Conservation (phyloP, 2,113 vertebrate species). For the Solea solea region DNA sequence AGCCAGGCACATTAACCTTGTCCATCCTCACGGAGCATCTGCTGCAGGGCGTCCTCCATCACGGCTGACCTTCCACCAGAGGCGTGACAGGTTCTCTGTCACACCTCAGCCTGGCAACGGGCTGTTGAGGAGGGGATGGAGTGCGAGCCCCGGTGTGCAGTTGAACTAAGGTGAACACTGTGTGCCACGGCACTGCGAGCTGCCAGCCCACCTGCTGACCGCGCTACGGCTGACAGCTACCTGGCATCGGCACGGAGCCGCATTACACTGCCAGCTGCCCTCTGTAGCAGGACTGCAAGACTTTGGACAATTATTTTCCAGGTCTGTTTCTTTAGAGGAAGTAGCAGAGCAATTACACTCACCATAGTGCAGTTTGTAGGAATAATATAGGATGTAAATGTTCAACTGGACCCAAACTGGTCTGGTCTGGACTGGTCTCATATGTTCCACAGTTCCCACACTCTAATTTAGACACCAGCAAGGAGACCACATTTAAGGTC, state of each 20-base stretch:
- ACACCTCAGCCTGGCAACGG: slow-evolving; percentile 38
- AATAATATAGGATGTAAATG: too few relatives aligned
- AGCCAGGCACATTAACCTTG: slow-evolving; percentile 67
- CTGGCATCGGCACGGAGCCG: slow-evolving; percentile 55
- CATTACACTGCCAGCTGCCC: slow-evolving; percentile 56
- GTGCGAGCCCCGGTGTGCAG: slow-evolving; percentile 19
- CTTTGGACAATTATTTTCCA: slow-evolving; percentile 57
- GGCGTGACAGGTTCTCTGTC: slow-evolving; percentile 60
- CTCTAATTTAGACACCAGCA: too few relatives aligned
- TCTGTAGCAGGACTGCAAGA: slow-evolving; percentile 15
- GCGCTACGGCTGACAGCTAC: slow-evolving; percentile 60
- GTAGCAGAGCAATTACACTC: too few relatives aligned
- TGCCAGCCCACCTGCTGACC: slow-evolving; percentile 55
- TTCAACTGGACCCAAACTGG: too few relatives aligned
- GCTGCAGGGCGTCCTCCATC: slow-evolving; percentile 62
- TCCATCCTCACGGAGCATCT: slow-evolving; percentile 53
- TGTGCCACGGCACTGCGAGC: slow-evolving; percentile 28
- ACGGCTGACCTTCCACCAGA: slow-evolving; percentile 53
- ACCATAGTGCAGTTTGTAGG: too few relatives aligned
- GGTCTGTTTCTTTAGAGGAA: not conserved
- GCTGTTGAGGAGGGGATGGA: slow-evolving; percentile 50
- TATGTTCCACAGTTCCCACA: too few relatives aligned
- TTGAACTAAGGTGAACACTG: slow-evolving; percentile 52
- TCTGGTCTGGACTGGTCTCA: too few relatives aligned
- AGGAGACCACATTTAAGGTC: too few relatives aligned